Evolutionary conservation across 2,888 invertebrate genomes (phyloP).

Genomic region (Electrophaes corylata): DNA sequence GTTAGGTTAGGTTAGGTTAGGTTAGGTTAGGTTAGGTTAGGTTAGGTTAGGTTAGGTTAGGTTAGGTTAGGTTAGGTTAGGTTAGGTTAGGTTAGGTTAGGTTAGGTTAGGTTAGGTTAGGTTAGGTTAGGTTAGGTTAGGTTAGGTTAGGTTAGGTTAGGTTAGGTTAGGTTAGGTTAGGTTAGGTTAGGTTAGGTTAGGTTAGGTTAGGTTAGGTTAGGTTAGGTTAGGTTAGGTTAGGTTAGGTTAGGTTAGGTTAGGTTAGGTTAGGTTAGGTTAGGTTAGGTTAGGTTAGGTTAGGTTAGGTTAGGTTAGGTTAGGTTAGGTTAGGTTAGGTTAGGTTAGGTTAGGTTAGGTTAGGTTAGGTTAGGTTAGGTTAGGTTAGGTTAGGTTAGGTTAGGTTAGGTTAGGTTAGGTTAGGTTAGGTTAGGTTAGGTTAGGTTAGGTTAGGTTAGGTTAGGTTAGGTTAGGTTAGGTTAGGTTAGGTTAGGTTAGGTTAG

Average conservation of each 20-base stretch:
- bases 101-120: constrained; percentile 23
- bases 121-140: constrained; percentile 25
- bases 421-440: constrained; percentile 38
- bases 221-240: constrained; percentile 30
- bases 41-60: constrained; percentile 32
- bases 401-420: constrained; percentile 36
- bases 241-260: constrained; percentile 27
- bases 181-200: constrained; percentile 33
- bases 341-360: constrained; percentile 37
- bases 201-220: constrained; percentile 32
- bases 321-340: constrained; percentile 29
- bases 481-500: constrained; percentile 36
- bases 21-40: constrained; percentile 32
- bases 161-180: constrained; percentile 25
- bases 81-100: constrained; percentile 9
- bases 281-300: constrained; percentile 34
- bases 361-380: constrained; percentile 42
- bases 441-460: constrained; percentile 33
- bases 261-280: constrained; percentile 35
- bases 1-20: constrained; percentile 19
- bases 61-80: constrained; percentile 14
- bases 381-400: constrained; percentile 41
- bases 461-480: constrained; percentile 32
- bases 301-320: constrained; percentile 34
- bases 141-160: constrained; percentile 23